A percentile compares a stretch with the other conserved stretches of the same genome.
Evolutionary conservation across 2,888 invertebrate genomes (phyloP).

Genomic region (Epiperipatus broadwayi): DNA sequence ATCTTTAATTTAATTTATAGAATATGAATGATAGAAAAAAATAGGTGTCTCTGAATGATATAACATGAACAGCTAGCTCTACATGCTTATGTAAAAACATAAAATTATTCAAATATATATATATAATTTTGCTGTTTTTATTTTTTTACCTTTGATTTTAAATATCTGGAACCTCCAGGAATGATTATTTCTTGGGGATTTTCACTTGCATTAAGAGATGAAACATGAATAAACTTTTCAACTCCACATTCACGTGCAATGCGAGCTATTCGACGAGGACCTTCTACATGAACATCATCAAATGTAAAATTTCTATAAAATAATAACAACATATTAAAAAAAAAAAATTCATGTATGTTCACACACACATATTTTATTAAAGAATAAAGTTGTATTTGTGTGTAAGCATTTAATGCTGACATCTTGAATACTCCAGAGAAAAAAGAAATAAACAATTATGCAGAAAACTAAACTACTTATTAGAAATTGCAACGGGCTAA

Average conservation of each 20-base stretch:
- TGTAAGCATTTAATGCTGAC: not conserved
- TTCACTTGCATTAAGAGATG: constrained; percentile 57
- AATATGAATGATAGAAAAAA: no score
- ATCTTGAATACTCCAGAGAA: no score
- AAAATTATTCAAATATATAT: no score
- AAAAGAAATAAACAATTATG: no score
- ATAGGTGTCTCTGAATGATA: no score
- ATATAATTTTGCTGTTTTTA: no score
- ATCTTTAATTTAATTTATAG: no score
- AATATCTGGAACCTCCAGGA: constrained; percentile 51
- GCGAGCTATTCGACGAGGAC: constrained; percentile 60
- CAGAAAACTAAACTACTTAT: no score
- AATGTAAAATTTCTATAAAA: constrained; percentile 49
- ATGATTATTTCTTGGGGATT: constrained; percentile 46
- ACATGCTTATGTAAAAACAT: no score
- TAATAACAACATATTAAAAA: not conserved
- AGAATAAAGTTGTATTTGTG: not conserved
- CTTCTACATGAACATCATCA: constrained; percentile 66
- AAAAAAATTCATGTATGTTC: not conserved
- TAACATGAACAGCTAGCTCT: no score
- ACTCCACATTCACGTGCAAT: constrained; percentile 56
- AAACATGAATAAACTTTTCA: constrained; percentile 74
- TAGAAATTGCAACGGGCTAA: no score
- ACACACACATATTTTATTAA: not conserved
- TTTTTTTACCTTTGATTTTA: constrained; percentile 44